Conservation (phyloP, 1,140 invertebrate genomes). For the Drosophila trapezifrons region DNA sequence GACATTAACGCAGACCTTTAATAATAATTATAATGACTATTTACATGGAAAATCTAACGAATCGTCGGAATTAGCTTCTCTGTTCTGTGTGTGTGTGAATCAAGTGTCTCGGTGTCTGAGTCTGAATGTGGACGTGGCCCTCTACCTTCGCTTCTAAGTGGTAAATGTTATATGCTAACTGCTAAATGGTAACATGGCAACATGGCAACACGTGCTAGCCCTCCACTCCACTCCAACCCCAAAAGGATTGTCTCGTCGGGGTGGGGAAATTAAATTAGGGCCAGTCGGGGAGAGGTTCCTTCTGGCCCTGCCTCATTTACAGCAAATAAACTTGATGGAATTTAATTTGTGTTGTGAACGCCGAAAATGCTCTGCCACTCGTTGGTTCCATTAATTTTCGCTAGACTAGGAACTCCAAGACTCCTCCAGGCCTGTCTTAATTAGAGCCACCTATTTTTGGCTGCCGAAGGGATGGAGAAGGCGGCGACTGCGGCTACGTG, state of each 20-base stretch:
- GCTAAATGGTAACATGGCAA: slow-evolving; percentile 22
- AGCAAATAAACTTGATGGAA: slow-evolving; percentile 74
- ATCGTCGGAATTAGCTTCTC: slow-evolving; percentile 27
- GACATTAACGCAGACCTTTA: slow-evolving; percentile 20
- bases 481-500: slow-evolving; percentile 22
- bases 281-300: slow-evolving; percentile 11
- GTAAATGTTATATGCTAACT: slow-evolving; percentile 22
- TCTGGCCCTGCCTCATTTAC: slow-evolving; percentile 49
- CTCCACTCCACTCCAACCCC: background rate
- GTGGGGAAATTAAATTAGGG: slow-evolving; percentile 46
- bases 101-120: no score
- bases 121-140: slow-evolving; percentile 12
- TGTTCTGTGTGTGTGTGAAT: slow-evolving; percentile 7
- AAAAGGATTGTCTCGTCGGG: slow-evolving; percentile 1
- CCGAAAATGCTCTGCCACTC: slow-evolving; percentile 45
- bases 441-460: slow-evolving; percentile 39
- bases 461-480: background rate
- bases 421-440: slow-evolving; percentile 51
- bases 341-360: slow-evolving; percentile 65
- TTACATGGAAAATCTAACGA: slow-evolving; percentile 57
- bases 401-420: slow-evolving; percentile 12
- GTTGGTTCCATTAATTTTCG: slow-evolving; percentile 62
- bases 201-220: slow-evolving; percentile 58
- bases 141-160: slow-evolving; percentile 26
- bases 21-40: slow-evolving; percentile 80